These are phyloP conservation scores for Meandrina meandrites DNA, from an alignment of 92 coral and sea anemone species.

Conservation along the genomic window DNA sequence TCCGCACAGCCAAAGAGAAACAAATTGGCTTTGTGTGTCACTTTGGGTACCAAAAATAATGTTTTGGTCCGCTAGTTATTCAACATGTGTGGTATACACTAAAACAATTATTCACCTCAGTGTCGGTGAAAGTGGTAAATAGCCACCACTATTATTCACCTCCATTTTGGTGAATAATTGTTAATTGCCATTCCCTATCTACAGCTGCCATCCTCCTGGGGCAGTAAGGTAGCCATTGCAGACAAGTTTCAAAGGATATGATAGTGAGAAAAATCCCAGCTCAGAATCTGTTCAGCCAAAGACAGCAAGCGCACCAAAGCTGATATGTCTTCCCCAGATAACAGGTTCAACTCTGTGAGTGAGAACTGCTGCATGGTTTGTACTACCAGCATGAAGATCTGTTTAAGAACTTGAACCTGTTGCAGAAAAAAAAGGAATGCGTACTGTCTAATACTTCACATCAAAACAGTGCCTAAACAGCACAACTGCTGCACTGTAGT, in stretches of 20 bases:
- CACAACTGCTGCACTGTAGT: background rate
- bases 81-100: too few relatives aligned
- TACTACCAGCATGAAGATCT: slow-evolving; percentile 73
- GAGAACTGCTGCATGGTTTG: slow-evolving; percentile 73
- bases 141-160: too few relatives aligned
- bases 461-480: background rate
- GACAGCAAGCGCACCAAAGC: slow-evolving; percentile 80
- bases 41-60: too few relatives aligned
- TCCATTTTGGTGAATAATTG: too few relatives aligned
- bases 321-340: slow-evolving; percentile 64
- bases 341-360: slow-evolving; percentile 37
- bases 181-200: too few relatives aligned
- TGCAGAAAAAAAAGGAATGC: background rate
- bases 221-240: too few relatives aligned
- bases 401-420: slow-evolving; percentile 54
- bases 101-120: too few relatives aligned
- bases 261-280: slow-evolving; percentile 85
- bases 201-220: too few relatives aligned
- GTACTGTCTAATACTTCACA: background rate
- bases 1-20: too few relatives aligned
- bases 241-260: slow-evolving; percentile 86
- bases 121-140: too few relatives aligned
- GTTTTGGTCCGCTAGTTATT: too few relatives aligned
- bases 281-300: slow-evolving; percentile 84
- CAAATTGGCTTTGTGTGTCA: too few relatives aligned